phyloP scores from a whole-genome alignment of 2,113 vertebrate genomes.

The Callorhinus ursinus region DNA sequence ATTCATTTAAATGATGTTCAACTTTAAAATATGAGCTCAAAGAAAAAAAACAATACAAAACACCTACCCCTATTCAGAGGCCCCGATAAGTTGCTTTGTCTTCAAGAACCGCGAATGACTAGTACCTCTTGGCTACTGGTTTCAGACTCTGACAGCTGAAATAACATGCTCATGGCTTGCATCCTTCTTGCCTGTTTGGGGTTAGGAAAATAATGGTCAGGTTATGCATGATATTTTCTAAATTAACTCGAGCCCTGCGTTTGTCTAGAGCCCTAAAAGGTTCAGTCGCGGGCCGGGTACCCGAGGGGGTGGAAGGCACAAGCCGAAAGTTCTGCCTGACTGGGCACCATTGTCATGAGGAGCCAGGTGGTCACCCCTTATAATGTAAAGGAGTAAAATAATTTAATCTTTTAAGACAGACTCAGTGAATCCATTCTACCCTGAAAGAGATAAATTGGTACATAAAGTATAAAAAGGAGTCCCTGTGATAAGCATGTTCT shows the following conservation, averaged over 20 bases:
- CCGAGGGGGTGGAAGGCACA: conserved; percentile 60
- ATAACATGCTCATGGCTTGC: not conserved
- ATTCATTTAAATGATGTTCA: not conserved
- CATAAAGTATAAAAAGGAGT: conserved; percentile 65
- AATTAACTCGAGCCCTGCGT: conserved; percentile 74
- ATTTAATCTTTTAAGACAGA: conserved; percentile 78
- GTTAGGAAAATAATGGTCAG: conserved; percentile 54
- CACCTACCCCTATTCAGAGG: not conserved
- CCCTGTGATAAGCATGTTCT: conserved; percentile 44
- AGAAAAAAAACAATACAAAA: not conserved
- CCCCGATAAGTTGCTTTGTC: not conserved
- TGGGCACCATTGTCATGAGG: conserved; percentile 52
- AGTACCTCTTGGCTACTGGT: not conserved
- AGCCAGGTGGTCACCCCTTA: conserved; percentile 59
- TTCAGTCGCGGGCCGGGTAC: not conserved
- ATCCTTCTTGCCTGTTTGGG: not conserved
- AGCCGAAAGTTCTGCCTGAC: conserved; percentile 63
- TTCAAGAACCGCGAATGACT: rapidly evolving
- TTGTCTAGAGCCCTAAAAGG: not conserved
- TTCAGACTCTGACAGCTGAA: conserved; percentile 62
- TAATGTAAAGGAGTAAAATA: conserved; percentile 77
- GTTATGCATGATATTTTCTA: conserved; percentile 67
- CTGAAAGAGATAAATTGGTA: conserved; percentile 76
- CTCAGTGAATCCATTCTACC: conserved; percentile 78
- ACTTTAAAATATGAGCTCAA: conserved; percentile 38